Conservation (phyloP, 1,140 invertebrate genomes). For the Drosophila sulfurigaster region DNA sequence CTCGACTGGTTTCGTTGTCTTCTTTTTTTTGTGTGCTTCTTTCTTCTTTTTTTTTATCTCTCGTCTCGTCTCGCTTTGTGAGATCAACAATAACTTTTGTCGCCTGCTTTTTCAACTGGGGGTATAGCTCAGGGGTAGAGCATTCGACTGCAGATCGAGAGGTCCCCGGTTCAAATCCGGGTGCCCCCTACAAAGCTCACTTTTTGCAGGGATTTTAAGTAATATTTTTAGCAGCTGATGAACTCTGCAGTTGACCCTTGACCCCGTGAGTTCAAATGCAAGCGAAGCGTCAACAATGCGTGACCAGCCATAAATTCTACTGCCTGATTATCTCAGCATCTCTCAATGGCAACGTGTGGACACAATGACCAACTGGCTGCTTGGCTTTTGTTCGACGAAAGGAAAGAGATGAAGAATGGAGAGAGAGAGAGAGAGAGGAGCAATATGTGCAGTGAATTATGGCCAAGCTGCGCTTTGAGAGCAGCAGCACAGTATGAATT, state of each 20-base stretch:
- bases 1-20: slow-evolving; percentile 5
- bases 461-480: slow-evolving; percentile 37
- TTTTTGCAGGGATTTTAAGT: slow-evolving; percentile 32
- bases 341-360: slow-evolving; percentile 23
- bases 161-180: slow-evolving; percentile 97
- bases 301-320: slow-evolving; percentile 26
- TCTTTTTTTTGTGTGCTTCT: slow-evolving; percentile 26
- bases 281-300: slow-evolving; percentile 27
- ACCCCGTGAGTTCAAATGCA: neutral
- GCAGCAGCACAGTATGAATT: slow-evolving; percentile 13
- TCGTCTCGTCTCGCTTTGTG: slow-evolving; percentile 7
- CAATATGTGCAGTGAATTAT: slow-evolving; percentile 66
- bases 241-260: slow-evolving; percentile 24
- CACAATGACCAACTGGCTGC: slow-evolving; percentile 37
- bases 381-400: slow-evolving; percentile 26
- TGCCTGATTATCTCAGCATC: slow-evolving; percentile 23
- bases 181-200: slow-evolving; percentile 89
- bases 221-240: slow-evolving; percentile 4
- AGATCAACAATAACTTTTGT: neutral
- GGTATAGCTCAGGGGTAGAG: slow-evolving; percentile 97
- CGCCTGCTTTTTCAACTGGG: slow-evolving; percentile 84
- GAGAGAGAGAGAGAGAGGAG: neutral
- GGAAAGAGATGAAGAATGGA: no score
- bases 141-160: slow-evolving; percentile 97
- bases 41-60: slow-evolving; percentile 25